Conservation (phyloP, 2,888 invertebrate species). For the Crepidodera aurea region DNA sequence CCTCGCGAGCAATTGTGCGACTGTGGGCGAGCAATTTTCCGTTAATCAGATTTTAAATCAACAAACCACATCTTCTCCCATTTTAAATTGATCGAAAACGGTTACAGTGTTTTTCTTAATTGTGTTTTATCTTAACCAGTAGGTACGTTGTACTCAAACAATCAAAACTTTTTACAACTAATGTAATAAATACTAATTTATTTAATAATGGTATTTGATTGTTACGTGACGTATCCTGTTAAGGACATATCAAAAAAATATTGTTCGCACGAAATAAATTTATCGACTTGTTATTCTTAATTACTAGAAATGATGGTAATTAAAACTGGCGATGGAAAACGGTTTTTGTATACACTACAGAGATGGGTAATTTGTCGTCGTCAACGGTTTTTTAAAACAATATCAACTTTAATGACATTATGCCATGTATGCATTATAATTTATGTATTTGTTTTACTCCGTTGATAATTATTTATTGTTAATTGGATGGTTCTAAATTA, state of each 20-base stretch:
- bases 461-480: not conserved
- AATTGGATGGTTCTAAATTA: not conserved
- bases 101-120: too few species aligned
- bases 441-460: not conserved
- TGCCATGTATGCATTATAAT: not conserved
- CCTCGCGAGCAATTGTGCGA: too few species aligned
- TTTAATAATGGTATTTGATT: too few species aligned
- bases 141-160: too few species aligned
- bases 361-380: conserved; percentile 1
- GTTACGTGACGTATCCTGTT: not conserved
- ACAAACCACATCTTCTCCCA: too few species aligned
- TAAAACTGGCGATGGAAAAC: not conserved
- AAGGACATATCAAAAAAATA: not conserved
- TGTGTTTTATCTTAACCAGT: too few species aligned
- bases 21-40: too few species aligned
- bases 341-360: not conserved
- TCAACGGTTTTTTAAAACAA: not conserved
- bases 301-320: conserved; percentile 1
- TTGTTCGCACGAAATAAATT: conserved; percentile 1
- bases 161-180: too few species aligned
- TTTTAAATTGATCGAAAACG: too few species aligned
- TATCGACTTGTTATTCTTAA: not conserved
- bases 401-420: not conserved
- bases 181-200: too few species aligned
- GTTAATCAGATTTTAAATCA: too few species aligned